Conservation (phyloP, 2,888 invertebrate species). For the Eulithis prunata region DNA sequence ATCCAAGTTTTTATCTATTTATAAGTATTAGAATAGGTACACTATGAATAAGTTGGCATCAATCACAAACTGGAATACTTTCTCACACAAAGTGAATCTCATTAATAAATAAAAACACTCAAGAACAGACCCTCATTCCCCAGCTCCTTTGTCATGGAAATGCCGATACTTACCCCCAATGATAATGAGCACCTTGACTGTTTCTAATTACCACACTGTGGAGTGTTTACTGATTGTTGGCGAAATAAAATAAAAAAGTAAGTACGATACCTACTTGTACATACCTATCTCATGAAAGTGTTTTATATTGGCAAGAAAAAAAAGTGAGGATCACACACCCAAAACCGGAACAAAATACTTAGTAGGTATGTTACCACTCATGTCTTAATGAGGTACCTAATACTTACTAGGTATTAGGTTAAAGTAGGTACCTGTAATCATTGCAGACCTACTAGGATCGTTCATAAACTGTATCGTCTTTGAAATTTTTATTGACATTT, state of each 20-base stretch:
- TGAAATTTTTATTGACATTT: too few species aligned
- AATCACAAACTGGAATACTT: constrained; percentile 6
- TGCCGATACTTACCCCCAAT: constrained; percentile 39
- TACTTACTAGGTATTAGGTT: too few species aligned
- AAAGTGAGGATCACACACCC: too few species aligned
- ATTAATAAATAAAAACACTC: constrained; percentile 30
- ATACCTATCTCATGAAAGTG: neutral
- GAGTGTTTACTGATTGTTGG: constrained; percentile 11
- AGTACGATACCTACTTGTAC: neutral
- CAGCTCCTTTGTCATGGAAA: constrained; percentile 43
- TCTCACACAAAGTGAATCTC: constrained; percentile 15
- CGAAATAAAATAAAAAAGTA: constrained; percentile 1
- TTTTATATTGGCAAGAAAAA: too few species aligned
- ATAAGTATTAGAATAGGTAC: too few species aligned
- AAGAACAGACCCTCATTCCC: constrained; percentile 36
- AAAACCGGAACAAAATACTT: too few species aligned
- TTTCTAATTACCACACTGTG: constrained; percentile 45
- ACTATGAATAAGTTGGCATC: neutral
- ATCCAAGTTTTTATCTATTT: too few species aligned
- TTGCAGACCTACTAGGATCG: too few species aligned
- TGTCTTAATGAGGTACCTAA: too few species aligned
- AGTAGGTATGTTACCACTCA: too few species aligned
- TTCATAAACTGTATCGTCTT: too few species aligned
- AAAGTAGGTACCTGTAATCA: too few species aligned
- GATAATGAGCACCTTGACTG: constrained; percentile 50